Base-by-base conservation (phyloP, 2,797 vertebrate species). In the Gouania willdenowi region DNA sequence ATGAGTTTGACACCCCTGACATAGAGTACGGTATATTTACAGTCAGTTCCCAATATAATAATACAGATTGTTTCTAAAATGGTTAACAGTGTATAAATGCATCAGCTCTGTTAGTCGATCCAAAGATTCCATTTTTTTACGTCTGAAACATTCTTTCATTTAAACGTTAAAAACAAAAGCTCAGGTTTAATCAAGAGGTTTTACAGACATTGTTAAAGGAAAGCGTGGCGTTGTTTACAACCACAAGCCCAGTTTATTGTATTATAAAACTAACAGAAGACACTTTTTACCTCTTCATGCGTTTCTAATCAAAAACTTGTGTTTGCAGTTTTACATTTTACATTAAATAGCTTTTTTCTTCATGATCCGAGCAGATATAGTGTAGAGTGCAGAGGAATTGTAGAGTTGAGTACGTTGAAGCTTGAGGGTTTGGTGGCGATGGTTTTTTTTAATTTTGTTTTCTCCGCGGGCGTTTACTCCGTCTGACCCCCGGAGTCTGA, bases 401-500 rank as follows among this genome's bases (percentile, higher is more conserved):
- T n/a, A n/a, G n/a, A n/a, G n/a, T n/a, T n/a, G n/a, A n/a, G n/a
- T n/a, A n/a, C n/a, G n/a, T n/a, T n/a, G n/a, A n/a, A n/a, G n/a
- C n/a, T n/a, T n/a, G n/a, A n/a, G n/a, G 46, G 26, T 50, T 10
- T 51, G 54, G 30, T 60, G 38, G 3, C 34, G 26, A n/a, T n/a
- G n/a, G n/a, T n/a, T n/a, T n/a, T n/a, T 40, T 46, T 90, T 90
- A 91, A 97, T 91, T 98, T 98, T 87, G 91, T 66, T 87, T 94
- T 96, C 58, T 92, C 93, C 3, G 87, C 78, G 15, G 92, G 87
- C 25, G 79, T 87, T 0, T 93, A 87, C 42, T 98, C 95, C 21
- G 95, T 95, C 73, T 96, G 96, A 66, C 95, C 91, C 28, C 90
- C 91, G 0, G 92, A 93, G 1, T 98, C 96, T 69, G 82, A 91